Base-by-base conservation (phyloP, 2,797 vertebrate species). In the Acrocephalus scirpaceus region DNA sequence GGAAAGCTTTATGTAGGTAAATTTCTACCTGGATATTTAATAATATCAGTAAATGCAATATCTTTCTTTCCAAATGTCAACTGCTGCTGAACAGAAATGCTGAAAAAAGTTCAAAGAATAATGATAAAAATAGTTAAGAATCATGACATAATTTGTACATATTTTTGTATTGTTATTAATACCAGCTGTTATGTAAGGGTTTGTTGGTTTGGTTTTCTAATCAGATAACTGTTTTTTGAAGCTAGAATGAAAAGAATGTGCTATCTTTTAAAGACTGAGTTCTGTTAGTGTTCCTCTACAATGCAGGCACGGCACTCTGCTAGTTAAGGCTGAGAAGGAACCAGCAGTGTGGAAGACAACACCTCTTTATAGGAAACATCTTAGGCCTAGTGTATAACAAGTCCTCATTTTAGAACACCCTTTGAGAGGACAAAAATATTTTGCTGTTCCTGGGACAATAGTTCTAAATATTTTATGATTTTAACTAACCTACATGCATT, bases 181-280 rank as follows among this genome's bases (percentile, higher is more conserved):
- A 9, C 22, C 18, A 75, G 22, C 2, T 11, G 5, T 32, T 58
- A 13, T 12, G 2, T 34, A 9, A 29, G 1, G 5, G 3, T 5
- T 29, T 61, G 10, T 34, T 42, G 11, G 6, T 27, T n/a, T n/a
- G 10, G 8, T 69, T 75, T 61, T 45, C 23, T 57, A 90, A 60
- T 4, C 15, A 70, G 9, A 47, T 3, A 77, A 51, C 36, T 50
- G 4, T 14, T 84, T 62, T 86, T 47, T 79, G 57, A 66, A 53
- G 7, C 69, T 3, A 58, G 2, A 57, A 69, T n/a, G 12, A 50
- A 50, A 19, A 79, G 19, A 83, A 60, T 44, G 11, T 58, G 12
- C 5, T 51, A 1, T 71, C 16, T 36, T 80, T 76, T 48, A 78
- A 72, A 47, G 30, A 70, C 18, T n/a, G 15, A 62, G 10, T 62